Evolutionary conservation across 2,797 vertebrate species (phyloP).

Genomic region (Pipistrellus pipistrellus): DNA sequence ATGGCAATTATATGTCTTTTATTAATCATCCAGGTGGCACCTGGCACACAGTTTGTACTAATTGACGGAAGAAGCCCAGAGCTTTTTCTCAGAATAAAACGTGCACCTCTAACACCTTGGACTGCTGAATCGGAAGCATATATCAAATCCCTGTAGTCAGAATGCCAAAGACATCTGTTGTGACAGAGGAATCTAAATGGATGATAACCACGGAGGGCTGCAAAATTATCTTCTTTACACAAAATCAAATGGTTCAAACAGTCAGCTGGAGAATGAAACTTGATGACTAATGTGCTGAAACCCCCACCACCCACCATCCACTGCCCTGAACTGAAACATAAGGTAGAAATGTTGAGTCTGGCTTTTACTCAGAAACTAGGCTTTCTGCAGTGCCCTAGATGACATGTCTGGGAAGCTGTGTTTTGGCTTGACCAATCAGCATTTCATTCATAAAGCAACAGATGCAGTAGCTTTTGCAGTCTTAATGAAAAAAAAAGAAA

Average conservation of each 20-base stretch:
- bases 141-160: neutral
- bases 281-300: neutral
- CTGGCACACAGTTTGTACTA: neutral
- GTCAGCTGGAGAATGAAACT: neutral
- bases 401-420: neutral
- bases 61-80: neutral
- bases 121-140: neutral
- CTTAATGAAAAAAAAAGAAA: conserved; percentile 43
- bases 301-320: neutral
- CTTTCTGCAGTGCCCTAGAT: neutral
- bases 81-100: neutral
- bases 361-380: neutral
- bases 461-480: conserved; percentile 50
- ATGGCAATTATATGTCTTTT: neutral
- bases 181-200: neutral
- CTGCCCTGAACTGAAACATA: neutral
- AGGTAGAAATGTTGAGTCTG: neutral
- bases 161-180: neutral
- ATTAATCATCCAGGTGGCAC: neutral
- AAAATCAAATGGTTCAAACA: neutral
- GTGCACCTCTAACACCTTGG: neutral
- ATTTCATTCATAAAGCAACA: conserved; percentile 67
- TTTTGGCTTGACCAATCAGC: conserved; percentile 40
- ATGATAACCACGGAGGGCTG: neutral
- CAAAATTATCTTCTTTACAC: neutral